Percentiles rank a stretch among this genome's conserved stretches.
Evolutionary conservation across 2,888 invertebrate species (phyloP).

Genomic region (Dasysyrphus albostriatus): DNA sequence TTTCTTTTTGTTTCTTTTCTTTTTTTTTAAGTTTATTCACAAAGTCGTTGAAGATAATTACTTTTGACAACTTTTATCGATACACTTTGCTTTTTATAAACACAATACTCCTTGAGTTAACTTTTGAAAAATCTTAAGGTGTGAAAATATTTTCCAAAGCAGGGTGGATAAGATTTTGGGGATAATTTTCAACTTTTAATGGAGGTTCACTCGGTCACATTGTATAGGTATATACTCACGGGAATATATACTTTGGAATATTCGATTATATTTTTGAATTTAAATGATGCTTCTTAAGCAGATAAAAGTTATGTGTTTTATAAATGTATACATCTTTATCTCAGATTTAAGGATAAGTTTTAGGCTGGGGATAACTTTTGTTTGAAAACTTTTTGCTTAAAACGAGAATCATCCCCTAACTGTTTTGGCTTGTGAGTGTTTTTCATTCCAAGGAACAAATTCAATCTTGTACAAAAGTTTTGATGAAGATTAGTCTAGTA

Average conservation of each 20-base stretch:
- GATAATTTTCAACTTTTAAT: background rate
- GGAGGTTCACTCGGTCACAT: background rate
- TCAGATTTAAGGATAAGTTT: no score
- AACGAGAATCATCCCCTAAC: no score
- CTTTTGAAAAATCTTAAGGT: conserved; percentile 11
- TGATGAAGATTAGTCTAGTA: no score
- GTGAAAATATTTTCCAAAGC: background rate
- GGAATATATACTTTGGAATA: background rate
- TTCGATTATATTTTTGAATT: background rate
- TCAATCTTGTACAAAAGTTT: no score
- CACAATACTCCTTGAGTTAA: background rate
- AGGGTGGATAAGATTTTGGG: background rate
- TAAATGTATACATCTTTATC: no score
- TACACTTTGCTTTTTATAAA: conserved; percentile 9
- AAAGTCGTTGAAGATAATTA: conserved; percentile 17
- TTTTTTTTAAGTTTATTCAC: conserved; percentile 2
- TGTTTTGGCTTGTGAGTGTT: no score
- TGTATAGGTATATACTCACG: background rate
- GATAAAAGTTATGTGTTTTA: background rate
- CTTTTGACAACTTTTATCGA: conserved; percentile 31
- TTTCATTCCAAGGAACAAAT: no score
- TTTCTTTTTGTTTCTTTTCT: background rate
- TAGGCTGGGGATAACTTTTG: no score
- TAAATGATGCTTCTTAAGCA: conserved; percentile 2
- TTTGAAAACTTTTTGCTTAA: no score